A percentile compares a stretch with the other conserved stretches of the same genome.
Conservation (phyloP, 2,888 invertebrate species). For the Nemotelus nigrinus region DNA sequence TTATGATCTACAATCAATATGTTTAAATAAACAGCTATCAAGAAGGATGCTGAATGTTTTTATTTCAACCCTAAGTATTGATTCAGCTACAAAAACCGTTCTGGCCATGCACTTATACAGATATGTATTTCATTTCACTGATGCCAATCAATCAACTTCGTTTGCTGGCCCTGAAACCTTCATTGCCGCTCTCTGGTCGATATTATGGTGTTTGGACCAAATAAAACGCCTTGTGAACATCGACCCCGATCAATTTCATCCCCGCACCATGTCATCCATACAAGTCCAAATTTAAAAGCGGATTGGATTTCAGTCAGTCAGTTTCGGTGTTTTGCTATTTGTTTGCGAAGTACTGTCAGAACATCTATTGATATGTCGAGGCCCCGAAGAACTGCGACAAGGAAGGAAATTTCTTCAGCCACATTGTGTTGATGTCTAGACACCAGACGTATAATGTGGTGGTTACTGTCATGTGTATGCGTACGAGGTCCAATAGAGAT, state of each 20-base stretch:
- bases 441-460: conserved; percentile 44
- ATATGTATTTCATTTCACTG: conserved; percentile 45
- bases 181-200: conserved; percentile 21
- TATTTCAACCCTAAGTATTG: conserved; percentile 15
- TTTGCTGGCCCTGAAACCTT: conserved; percentile 18
- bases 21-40: conserved; percentile 41
- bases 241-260: conserved; percentile 35
- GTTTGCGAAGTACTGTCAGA: conserved; percentile 46
- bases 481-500: not conserved
- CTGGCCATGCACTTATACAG: conserved; percentile 11
- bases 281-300: conserved; percentile 24
- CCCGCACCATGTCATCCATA: conserved; percentile 22
- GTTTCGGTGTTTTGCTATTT: conserved; percentile 45
- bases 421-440: conserved; percentile 43
- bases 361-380: conserved; percentile 2
- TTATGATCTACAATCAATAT: conserved; percentile 19
- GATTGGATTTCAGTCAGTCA: conserved; percentile 39
- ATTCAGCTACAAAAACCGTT: conserved; percentile 18
- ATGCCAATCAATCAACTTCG: conserved; percentile 48
- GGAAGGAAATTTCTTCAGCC: conserved; percentile 24
- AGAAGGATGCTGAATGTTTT: conserved; percentile 33
- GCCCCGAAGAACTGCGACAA: conserved; percentile 27
- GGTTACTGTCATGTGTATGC: not conserved
- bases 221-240: conserved; percentile 48
- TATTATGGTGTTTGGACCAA: conserved; percentile 44